Conservation (phyloP, 2,113 vertebrate genomes). For the Ptilorrhoa leucosticta region DNA sequence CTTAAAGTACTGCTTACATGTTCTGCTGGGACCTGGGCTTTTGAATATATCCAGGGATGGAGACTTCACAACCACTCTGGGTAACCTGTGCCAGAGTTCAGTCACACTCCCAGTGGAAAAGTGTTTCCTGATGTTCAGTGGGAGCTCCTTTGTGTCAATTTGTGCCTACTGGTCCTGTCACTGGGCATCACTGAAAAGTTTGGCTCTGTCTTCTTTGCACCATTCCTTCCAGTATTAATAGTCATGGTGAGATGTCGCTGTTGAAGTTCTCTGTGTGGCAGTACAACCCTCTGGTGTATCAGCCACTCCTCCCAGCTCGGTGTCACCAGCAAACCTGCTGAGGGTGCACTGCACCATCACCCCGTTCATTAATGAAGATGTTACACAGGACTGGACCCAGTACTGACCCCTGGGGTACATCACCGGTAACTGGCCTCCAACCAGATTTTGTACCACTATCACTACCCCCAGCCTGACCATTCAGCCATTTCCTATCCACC, state of each 20-base stretch:
- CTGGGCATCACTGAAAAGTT: not conserved
- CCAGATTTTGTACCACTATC: not conserved
- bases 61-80: not conserved
- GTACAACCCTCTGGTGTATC: no score
- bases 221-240: not conserved
- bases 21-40: not conserved
- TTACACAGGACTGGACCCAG: not conserved
- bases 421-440: not conserved
- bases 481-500: not conserved
- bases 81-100: not conserved
- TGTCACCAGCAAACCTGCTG: not conserved
- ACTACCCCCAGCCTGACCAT: not conserved
- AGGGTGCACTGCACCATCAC: not conserved
- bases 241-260: not conserved
- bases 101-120: not conserved
- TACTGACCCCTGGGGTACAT: not conserved
- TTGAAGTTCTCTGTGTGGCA: not conserved
- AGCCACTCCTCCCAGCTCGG: not conserved
- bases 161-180: not conserved
- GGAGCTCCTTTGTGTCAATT: not conserved
- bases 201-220: not conserved
- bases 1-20: fast-evolving
- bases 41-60: not conserved
- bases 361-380: not conserved
- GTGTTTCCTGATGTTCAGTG: not conserved